Conservation (phyloP, 2,888 invertebrate genomes). For the Mimumesa dahlbomi region DNA sequence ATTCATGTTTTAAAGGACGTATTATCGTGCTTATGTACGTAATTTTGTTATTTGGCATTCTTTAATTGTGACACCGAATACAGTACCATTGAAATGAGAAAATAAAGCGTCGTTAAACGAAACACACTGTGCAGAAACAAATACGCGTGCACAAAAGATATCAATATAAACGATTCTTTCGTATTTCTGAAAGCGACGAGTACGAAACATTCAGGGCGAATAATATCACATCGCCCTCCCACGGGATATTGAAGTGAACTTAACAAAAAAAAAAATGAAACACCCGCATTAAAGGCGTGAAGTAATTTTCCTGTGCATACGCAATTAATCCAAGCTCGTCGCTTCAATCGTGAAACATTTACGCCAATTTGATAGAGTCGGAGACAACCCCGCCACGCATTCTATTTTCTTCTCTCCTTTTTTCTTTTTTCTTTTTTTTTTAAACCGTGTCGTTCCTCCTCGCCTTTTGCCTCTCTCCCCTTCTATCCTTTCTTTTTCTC, state of each 20-base stretch:
- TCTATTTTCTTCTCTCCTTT: background rate
- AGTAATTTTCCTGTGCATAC: background rate
- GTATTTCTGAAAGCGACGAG: no score
- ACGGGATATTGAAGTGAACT: background rate
- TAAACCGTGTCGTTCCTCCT: slow-evolving; percentile 9
- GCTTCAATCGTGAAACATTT: slow-evolving; percentile 5
- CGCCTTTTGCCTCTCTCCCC: slow-evolving; percentile 23
- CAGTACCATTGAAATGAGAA: no score
- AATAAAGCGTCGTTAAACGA: no score
- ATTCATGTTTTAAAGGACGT: no score
- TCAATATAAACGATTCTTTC: no score
- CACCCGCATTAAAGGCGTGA: slow-evolving; percentile 7
- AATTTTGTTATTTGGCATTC: no score
- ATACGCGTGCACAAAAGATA: no score
- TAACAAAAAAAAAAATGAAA: background rate
- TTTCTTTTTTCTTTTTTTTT: slow-evolving; percentile 19
- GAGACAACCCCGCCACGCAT: slow-evolving; percentile 3
- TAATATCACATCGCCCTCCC: background rate
- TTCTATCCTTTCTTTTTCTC: slow-evolving; percentile 42
- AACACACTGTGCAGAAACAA: no score
- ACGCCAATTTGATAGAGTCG: slow-evolving; percentile 26
- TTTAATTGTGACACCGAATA: no score
- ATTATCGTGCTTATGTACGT: no score
- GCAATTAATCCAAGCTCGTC: slow-evolving; percentile 6
- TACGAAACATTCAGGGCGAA: background rate